Evolutionary conservation across 2,113 vertebrate species (phyloP), one percentile per base, ranked within the genome.

Genomic region (Semicossyphus pulcher): DNA sequence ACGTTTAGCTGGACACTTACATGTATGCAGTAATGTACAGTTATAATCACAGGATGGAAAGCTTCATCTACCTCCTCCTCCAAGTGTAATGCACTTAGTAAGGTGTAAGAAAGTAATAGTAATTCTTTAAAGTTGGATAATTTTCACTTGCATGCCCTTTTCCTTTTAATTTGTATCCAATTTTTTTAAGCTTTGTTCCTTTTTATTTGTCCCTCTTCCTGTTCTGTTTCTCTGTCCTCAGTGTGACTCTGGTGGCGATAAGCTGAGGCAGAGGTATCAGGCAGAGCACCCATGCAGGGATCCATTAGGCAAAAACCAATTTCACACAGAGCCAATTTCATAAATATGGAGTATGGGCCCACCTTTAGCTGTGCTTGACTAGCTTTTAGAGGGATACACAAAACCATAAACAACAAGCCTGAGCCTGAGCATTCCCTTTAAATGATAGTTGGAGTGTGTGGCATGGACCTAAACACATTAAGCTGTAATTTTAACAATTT

Each of bases 221-320:
- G 56, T 65, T 81, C 59, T 15, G 64, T 86, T 56, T 88, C 44
- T 72, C 68, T 84, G 86, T 81, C 85, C 71, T 90, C 74, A 49
- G 72, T 83, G 77, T 79, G 83, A 89, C 90, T 91, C 73, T 34
- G 32, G 83, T 89, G 88, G 83, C 84, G 85, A 92, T 89, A 90
- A 92, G 78, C 68, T 78, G 71, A 84, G 71, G 85, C 65, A 74
- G 82, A 75, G 76, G 88, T 91, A 89, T 92, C 85, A 91, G 87
- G 81, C 79, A 16, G 83, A 47, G 90, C 92, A 92, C 83, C 91
- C 92, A 93, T 90, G 92, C 93, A 93, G 81, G 81, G 87, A 93
- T 91, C 92, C 92, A 94, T 94, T 94, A 94, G 89, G 93, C 90
- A 93, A 93, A 94, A 94, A 92, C 87, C 93, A 93, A 94, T 94